phyloP scores from a whole-genome alignment of 2,113 vertebrate genomes.

The Gulo gulo region DNA sequence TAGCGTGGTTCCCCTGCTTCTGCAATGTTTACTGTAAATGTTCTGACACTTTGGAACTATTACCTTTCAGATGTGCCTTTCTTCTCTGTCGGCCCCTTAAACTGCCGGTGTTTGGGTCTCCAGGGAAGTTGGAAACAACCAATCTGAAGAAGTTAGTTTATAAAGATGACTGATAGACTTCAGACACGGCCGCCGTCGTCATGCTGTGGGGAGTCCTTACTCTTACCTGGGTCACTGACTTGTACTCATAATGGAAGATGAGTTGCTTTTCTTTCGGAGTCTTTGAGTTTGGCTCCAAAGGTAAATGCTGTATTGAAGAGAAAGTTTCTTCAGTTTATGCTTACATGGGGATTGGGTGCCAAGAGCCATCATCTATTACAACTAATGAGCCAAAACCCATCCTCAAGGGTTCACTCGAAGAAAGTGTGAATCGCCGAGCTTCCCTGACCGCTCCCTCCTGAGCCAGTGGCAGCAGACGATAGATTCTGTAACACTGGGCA shows the following conservation, averaged over 20 bases:
- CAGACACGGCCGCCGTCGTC: neutral
- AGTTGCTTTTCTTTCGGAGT: slow-evolving; percentile 9
- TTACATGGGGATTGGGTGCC: neutral
- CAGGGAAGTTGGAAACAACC: slow-evolving; percentile 31
- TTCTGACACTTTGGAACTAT: neutral
- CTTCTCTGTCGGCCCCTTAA: neutral
- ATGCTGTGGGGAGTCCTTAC: neutral
- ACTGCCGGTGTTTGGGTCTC: slow-evolving; percentile 18
- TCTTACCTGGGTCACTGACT: neutral
- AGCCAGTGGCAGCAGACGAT: neutral
- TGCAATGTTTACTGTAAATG: neutral
- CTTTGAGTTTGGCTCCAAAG: neutral
- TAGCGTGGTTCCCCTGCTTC: neutral
- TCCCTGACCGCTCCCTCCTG: neutral
- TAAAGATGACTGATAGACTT: neutral
- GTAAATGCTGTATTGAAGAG: neutral
- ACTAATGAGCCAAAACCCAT: neutral
- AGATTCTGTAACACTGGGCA: neutral
- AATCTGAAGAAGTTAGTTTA: slow-evolving; percentile 16
- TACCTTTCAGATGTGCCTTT: neutral
- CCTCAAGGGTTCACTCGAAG: neutral
- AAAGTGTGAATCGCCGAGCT: neutral
- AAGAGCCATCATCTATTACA: neutral
- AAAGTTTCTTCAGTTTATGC: neutral
- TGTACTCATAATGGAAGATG: neutral